Percentiles rank a stretch among this genome's conserved stretches.
phyloP scores from a whole-genome alignment of 2,797 vertebrate species.

The Muscicapa comitata region DNA sequence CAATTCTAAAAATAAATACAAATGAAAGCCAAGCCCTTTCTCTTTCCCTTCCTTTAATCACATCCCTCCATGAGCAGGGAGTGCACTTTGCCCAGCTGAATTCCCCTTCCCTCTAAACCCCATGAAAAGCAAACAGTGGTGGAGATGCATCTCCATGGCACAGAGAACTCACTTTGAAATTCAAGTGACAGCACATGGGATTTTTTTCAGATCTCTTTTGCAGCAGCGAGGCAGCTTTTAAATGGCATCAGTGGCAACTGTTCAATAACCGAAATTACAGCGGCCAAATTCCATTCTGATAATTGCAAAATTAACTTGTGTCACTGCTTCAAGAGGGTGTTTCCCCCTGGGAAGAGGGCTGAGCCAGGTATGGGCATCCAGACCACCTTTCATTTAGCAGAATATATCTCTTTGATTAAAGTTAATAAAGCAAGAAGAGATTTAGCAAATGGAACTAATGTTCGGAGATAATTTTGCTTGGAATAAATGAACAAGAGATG shows the following conservation, averaged over 20 bases:
- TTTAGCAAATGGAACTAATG: slow-evolving; percentile 57
- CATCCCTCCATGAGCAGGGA: background rate
- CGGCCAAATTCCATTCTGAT: background rate
- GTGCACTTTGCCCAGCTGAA: background rate
- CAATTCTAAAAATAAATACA: slow-evolving; percentile 39
- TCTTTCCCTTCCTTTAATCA: background rate
- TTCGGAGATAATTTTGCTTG: slow-evolving; percentile 44
- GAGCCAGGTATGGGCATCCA: slow-evolving; percentile 31
- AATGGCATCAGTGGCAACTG: background rate
- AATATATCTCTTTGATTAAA: slow-evolving; percentile 56
- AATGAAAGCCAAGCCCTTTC: background rate
- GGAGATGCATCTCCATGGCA: background rate
- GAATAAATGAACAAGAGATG: slow-evolving; percentile 37
- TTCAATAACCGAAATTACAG: background rate
- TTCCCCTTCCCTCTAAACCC: background rate
- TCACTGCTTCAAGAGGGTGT: background rate
- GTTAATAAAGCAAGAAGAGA: slow-evolving; percentile 45
- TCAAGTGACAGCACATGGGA: background rate
- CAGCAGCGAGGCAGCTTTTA: background rate
- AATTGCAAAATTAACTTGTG: slow-evolving; percentile 29
- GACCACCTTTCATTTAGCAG: slow-evolving; percentile 38
- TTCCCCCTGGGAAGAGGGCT: slow-evolving; percentile 16
- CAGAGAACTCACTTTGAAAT: background rate
- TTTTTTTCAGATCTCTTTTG: background rate
- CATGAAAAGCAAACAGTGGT: background rate